These are phyloP conservation scores for Autographa gamma DNA, from an alignment of 2,888 invertebrate species.

Conservation along the genomic window DNA sequence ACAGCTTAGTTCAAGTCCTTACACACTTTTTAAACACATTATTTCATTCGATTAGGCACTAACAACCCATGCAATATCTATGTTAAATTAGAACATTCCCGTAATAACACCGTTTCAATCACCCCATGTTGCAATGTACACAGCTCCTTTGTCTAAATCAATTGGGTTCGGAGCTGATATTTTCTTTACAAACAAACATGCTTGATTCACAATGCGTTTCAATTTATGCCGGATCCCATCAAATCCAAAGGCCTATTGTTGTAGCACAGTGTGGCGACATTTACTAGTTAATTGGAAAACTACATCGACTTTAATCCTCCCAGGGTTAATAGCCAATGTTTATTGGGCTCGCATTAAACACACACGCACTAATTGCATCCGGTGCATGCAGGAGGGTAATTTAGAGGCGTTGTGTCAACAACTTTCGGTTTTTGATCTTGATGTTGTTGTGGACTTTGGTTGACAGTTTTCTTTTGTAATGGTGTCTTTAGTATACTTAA, in stretches of 20 bases:
- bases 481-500: no score
- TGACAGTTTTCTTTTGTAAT: no score
- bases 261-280: constrained; percentile 48
- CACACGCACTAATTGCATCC: constrained; percentile 61
- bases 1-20: no score
- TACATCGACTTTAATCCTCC: constrained; percentile 64
- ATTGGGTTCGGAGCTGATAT: constrained; percentile 56
- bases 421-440: constrained; percentile 37
- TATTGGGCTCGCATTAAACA: constrained; percentile 57
- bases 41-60: background rate
- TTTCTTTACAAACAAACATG: constrained; percentile 61
- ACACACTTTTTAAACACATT: no score
- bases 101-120: background rate
- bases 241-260: constrained; percentile 61
- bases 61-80: background rate
- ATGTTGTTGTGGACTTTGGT: constrained; percentile 14
- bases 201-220: constrained; percentile 59
- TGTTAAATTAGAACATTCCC: background rate
- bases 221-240: constrained; percentile 57
- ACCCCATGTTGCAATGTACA: background rate
- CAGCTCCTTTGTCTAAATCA: constrained; percentile 48
- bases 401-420: constrained; percentile 43
- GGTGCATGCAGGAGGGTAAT: constrained; percentile 54
- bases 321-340: constrained; percentile 58
- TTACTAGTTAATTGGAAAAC: constrained; percentile 72